Percentiles rank a stretch among this genome's conserved stretches.
Conservation (phyloP, 1,140 invertebrate species). For the Drosophila bocqueti region DNA sequence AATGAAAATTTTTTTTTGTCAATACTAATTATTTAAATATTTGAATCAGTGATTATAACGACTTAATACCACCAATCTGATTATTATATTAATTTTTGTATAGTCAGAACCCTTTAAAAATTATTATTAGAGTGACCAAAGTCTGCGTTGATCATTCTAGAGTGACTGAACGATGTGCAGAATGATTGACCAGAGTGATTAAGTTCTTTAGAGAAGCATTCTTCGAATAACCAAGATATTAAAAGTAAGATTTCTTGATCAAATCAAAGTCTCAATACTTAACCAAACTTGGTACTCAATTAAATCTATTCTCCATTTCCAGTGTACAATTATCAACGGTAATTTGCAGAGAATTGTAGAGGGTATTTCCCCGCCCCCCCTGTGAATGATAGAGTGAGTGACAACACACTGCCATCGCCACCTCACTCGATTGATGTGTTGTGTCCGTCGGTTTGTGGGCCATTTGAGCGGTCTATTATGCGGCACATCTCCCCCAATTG, state of each 20-base stretch:
- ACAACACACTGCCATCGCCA: conserved; percentile 16
- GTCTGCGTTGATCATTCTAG: rapidly evolving
- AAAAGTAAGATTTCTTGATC: neutral
- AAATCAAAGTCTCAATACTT: neutral
- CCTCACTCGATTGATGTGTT: conserved; percentile 22
- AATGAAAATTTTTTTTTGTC: too few relatives aligned
- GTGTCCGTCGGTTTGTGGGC: conserved; percentile 29
- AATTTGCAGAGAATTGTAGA: conserved; percentile 1
- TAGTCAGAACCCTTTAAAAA: neutral
- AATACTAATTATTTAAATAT: too few relatives aligned
- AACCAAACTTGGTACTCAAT: neutral
- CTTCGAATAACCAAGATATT: neutral
- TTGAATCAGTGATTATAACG: neutral
- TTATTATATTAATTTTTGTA: neutral
- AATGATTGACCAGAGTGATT: neutral
- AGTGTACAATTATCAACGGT: conserved; percentile 18
- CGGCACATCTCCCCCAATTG: conserved; percentile 11
- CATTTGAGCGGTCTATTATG: conserved; percentile 37
- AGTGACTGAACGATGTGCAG: neutral
- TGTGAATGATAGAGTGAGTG: conserved; percentile 6
- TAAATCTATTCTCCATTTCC: neutral
- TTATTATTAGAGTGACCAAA: neutral
- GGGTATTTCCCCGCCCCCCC: neutral
- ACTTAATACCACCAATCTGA: neutral
- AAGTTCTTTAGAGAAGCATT: neutral